Evolutionary conservation across 1,140 invertebrate species (phyloP).

Genomic region (Conus ventricosus): DNA sequence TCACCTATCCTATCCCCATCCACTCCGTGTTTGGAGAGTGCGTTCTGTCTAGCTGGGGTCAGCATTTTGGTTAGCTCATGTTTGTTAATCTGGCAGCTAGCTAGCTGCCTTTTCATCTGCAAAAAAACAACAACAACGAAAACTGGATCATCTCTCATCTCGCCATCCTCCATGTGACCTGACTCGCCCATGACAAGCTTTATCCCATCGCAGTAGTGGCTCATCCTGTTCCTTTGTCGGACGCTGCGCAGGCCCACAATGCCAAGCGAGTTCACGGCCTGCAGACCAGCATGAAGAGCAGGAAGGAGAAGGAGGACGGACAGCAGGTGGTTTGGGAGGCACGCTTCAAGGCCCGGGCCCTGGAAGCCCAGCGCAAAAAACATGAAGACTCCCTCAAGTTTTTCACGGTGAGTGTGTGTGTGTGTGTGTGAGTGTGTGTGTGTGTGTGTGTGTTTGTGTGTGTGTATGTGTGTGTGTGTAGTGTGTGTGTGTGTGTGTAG

Average conservation of each 20-base stretch:
- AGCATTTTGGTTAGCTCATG: no score
- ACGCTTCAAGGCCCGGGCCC: conserved; percentile 56
- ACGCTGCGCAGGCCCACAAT: conserved; percentile 56
- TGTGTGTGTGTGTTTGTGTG: conserved; percentile 41
- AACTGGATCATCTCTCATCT: no score
- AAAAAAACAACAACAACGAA: no score
- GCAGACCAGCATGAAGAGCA: conserved; percentile 47
- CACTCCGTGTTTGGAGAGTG: no score
- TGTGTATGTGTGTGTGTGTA: background rate
- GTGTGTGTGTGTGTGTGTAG: no score
- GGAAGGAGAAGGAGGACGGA: conserved; percentile 59
- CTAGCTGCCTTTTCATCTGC: no score
- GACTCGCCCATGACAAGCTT: no score
- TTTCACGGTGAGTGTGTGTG: conserved; percentile 57
- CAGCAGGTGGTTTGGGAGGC: conserved; percentile 59
- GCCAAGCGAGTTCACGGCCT: conserved; percentile 51
- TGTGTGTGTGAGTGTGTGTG: background rate
- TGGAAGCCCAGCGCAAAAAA: conserved; percentile 59
- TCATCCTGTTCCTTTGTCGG: conserved; percentile 2
- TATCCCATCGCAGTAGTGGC: background rate
- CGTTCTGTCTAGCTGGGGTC: no score
- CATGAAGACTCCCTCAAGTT: conserved; percentile 71
- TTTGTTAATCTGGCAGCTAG: no score
- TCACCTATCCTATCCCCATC: no score
- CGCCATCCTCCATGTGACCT: no score